These are phyloP conservation scores for Micropterix aruncella DNA, from an alignment of 2,888 invertebrate genomes.

Conservation along the genomic window DNA sequence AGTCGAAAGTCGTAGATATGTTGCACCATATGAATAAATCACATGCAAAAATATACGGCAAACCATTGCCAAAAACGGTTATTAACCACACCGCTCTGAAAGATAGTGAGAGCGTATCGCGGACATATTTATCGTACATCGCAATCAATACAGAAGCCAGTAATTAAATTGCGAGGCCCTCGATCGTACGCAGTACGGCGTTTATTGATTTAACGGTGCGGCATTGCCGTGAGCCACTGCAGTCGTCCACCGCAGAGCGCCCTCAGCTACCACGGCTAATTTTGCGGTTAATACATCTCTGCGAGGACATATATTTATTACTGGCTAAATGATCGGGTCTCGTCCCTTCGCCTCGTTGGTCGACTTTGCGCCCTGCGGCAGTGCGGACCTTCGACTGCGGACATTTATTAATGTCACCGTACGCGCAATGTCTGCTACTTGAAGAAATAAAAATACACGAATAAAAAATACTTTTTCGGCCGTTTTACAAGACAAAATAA, in stretches of 20 bases:
- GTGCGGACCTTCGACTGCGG: not conserved
- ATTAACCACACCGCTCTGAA: no score
- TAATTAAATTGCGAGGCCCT: not conserved
- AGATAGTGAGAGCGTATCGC: not conserved
- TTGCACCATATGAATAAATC: no score
- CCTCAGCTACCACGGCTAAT: not conserved
- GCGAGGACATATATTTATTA: not conserved
- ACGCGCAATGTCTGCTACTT: no score
- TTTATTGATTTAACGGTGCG: not conserved
- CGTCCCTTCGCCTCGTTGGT: not conserved
- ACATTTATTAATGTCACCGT: not conserved
- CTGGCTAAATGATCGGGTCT: not conserved
- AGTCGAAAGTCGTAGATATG: no score
- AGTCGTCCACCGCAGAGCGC: not conserved
- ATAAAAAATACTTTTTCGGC: no score
- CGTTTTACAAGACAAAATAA: no score
- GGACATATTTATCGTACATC: not conserved
- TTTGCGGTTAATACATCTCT: not conserved
- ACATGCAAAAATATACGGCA: no score
- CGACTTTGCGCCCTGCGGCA: not conserved
- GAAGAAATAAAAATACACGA: no score
- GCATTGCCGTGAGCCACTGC: not conserved
- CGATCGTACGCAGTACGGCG: not conserved
- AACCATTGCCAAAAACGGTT: no score
- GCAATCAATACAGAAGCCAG: not conserved